These are phyloP conservation scores for Cosmorhoe ocellata DNA, from an alignment of 2,888 invertebrate species.

Conservation along the genomic window DNA sequence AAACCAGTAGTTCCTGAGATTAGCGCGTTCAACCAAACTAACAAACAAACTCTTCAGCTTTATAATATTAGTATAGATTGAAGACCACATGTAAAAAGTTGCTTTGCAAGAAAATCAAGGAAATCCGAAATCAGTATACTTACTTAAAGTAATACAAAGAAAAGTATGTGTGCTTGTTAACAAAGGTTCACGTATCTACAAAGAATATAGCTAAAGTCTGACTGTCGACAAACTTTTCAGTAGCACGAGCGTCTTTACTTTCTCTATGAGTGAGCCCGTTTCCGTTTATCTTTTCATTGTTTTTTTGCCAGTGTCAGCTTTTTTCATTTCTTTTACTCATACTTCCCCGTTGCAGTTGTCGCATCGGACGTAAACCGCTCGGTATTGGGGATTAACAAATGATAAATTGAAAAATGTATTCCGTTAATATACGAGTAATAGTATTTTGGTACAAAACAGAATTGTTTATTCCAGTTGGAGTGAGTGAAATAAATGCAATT, in stretches of 20 bases:
- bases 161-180: slow-evolving; percentile 41
- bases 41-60: too few relatives aligned
- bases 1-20: too few relatives aligned
- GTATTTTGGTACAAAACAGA: slow-evolving; percentile 10
- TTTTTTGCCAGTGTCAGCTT: slow-evolving; percentile 70
- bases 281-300: slow-evolving; percentile 75
- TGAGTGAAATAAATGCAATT: slow-evolving; percentile 20
- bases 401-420: slow-evolving; percentile 29
- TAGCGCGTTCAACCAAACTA: too few relatives aligned
- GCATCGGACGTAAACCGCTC: slow-evolving; percentile 48
- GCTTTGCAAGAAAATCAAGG: background rate
- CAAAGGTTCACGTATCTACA: slow-evolving; percentile 54
- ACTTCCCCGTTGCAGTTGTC: slow-evolving; percentile 66
- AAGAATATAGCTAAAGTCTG: slow-evolving; percentile 55
- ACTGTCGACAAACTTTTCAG: slow-evolving; percentile 69
- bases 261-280: slow-evolving; percentile 75
- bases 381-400: slow-evolving; percentile 38
- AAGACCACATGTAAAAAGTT: too few relatives aligned
- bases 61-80: too few relatives aligned
- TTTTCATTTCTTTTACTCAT: slow-evolving; percentile 69
- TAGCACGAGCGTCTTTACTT: slow-evolving; percentile 64
- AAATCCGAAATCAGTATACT: background rate
- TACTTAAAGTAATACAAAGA: slow-evolving; percentile 17
- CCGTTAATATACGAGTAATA: slow-evolving; percentile 25
- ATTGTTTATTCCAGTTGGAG: slow-evolving; percentile 3